These are phyloP conservation scores for Pseudochirops cupreus DNA, from an alignment of 2,797 vertebrate genomes.

Conservation along the genomic window DNA sequence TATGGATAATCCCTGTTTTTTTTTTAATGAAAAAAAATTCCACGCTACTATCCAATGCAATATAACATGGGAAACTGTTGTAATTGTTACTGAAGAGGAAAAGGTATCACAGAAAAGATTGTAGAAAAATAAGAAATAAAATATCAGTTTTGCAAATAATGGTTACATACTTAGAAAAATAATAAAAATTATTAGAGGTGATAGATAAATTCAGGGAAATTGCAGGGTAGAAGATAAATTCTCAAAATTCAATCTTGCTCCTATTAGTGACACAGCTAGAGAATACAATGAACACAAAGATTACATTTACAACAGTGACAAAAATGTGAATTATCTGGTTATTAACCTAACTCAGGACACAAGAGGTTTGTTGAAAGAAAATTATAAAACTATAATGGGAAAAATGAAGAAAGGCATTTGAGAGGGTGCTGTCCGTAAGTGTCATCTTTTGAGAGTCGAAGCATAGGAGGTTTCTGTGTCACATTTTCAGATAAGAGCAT, in stretches of 20 bases:
- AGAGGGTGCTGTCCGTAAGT: not conserved
- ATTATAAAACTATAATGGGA: not conserved
- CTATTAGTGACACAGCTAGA: not conserved
- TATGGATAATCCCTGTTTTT: not conserved
- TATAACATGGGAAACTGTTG: not conserved
- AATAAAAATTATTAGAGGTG: not conserved
- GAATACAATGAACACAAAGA: not conserved
- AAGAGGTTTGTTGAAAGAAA: not conserved
- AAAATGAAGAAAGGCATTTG: not conserved
- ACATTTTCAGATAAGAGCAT: not conserved
- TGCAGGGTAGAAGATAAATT: not conserved
- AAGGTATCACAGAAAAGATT: not conserved
- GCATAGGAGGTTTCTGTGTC: not conserved
- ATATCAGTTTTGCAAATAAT: not conserved
- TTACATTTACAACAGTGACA: not conserved
- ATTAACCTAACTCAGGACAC: not conserved
- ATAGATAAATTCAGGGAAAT: not conserved
- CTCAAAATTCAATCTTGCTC: not conserved
- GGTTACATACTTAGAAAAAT: not conserved
- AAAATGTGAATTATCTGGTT: not conserved
- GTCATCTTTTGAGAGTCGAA: not conserved
- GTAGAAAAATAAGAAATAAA: not conserved
- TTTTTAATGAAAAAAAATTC: not conserved
- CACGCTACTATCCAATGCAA: not conserved
- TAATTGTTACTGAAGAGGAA: not conserved